These are phyloP conservation scores for Endotricha flammealis DNA, from an alignment of 2,888 invertebrate genomes.

Conservation along the genomic window DNA sequence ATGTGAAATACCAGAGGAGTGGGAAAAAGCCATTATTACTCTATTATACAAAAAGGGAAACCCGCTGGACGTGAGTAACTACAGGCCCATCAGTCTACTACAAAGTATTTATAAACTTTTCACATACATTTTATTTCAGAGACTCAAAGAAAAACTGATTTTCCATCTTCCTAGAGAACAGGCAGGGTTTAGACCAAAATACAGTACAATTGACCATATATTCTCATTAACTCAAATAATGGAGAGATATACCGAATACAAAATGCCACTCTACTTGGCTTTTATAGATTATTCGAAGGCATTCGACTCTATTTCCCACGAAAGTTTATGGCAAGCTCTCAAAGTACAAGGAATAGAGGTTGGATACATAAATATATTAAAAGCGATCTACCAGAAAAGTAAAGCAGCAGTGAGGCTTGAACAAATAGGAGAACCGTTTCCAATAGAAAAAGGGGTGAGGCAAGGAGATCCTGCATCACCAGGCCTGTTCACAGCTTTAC, in stretches of 20 bases:
- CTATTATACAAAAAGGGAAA: slow-evolving; percentile 17
- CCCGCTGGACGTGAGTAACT: slow-evolving; percentile 13
- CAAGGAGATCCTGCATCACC: no score
- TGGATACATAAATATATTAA: not conserved
- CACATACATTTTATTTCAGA: slow-evolving; percentile 9
- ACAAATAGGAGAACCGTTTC: not conserved
- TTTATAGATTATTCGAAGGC: no score
- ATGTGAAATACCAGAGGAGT: no score
- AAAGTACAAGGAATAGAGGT: not conserved
- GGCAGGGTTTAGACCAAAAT: not conserved
- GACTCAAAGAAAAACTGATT: not conserved
- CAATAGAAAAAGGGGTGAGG: no score
- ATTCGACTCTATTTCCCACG: not conserved
- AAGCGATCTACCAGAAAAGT: not conserved
- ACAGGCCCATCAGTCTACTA: slow-evolving; percentile 20
- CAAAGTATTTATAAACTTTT: slow-evolving; percentile 17
- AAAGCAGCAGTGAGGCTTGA: not conserved
- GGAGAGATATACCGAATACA: not conserved
- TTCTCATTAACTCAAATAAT: not conserved
- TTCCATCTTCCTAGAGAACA: not conserved
- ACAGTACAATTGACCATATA: not conserved
- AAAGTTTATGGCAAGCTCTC: not conserved
- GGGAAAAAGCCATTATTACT: slow-evolving; percentile 9
- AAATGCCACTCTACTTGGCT: not conserved
- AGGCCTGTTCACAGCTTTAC: not conserved